Conservation (phyloP, 2,888 invertebrate genomes). For the Lochmaea capreae region DNA sequence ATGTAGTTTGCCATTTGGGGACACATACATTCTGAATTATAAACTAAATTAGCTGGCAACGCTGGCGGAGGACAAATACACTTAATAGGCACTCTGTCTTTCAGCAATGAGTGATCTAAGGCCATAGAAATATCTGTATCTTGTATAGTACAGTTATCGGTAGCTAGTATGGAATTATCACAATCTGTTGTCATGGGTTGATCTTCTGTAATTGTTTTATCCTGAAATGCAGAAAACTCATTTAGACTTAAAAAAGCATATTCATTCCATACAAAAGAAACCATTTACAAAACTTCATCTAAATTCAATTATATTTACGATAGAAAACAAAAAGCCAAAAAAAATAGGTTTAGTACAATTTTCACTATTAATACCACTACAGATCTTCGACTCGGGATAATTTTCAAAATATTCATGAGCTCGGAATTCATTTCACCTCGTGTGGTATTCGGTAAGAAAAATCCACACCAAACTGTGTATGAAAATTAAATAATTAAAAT, state of each 20-base stretch:
- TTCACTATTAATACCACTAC: too few relatives aligned
- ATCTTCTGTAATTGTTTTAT: slow-evolving; percentile 21
- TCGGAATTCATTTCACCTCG: too few relatives aligned
- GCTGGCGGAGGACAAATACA: slow-evolving; percentile 51
- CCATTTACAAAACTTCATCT: too few relatives aligned
- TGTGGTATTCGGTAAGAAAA: too few relatives aligned
- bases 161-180: slow-evolving; percentile 38
- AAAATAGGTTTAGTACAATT: too few relatives aligned
- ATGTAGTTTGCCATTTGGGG: slow-evolving; percentile 49
- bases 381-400: too few relatives aligned
- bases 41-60: slow-evolving; percentile 46
- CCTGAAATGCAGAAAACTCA: slow-evolving; percentile 11
- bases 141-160: slow-evolving; percentile 35
- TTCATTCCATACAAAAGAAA: too few relatives aligned
- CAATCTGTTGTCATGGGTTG: slow-evolving; percentile 31
- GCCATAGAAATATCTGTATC: slow-evolving; percentile 40
- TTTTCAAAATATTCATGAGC: too few relatives aligned
- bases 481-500: too few relatives aligned
- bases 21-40: slow-evolving; percentile 52
- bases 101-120: slow-evolving; percentile 31
- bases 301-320: too few relatives aligned
- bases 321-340: too few relatives aligned
- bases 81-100: slow-evolving; percentile 25
- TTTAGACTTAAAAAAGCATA: background rate
- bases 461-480: too few relatives aligned